Percentiles rank a stretch among this genome's conserved stretches.
phyloP scores from a whole-genome alignment of 2,888 invertebrate genomes.

The Spodoptera exigua region DNA sequence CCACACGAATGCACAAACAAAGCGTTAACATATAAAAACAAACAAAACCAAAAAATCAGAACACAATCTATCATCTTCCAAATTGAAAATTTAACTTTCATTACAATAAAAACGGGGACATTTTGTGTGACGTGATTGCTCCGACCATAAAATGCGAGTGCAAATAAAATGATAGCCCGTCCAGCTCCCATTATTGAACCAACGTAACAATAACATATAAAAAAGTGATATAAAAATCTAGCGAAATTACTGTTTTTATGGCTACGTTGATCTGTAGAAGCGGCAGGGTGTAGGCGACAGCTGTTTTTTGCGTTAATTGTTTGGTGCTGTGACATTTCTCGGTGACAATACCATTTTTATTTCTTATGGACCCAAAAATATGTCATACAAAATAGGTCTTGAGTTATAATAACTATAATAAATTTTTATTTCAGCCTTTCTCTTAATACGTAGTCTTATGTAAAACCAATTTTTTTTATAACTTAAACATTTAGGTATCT shows the following conservation, averaged over 20 bases:
- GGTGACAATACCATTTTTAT: not conserved
- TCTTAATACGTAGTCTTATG: too few relatives aligned
- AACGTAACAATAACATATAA: conserved; percentile 69
- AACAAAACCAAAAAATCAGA: conserved; percentile 26
- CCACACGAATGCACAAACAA: conserved; percentile 6
- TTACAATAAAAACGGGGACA: conserved; percentile 45
- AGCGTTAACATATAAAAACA: not conserved
- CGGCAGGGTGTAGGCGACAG: conserved; percentile 28
- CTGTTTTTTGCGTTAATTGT: conserved; percentile 40
- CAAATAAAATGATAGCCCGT: conserved; percentile 69
- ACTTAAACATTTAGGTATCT: too few relatives aligned
- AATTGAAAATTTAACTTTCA: conserved; percentile 55
- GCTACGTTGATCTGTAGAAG: conserved; percentile 45
- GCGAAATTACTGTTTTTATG: conserved; percentile 69
- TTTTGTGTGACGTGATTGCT: conserved; percentile 56
- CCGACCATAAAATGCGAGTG: conserved; percentile 62
- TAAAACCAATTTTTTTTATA: too few relatives aligned
- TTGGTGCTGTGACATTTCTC: not conserved
- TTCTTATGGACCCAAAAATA: not conserved
- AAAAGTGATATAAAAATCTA: conserved; percentile 77
- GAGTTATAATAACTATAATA: too few relatives aligned
- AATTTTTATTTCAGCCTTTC: too few relatives aligned
- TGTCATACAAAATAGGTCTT: too few relatives aligned
- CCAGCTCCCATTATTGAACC: conserved; percentile 72
- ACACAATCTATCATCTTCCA: conserved; percentile 21